Base-by-base conservation (phyloP, 2,888 invertebrate species). In the Scaeva pyrastri region DNA sequence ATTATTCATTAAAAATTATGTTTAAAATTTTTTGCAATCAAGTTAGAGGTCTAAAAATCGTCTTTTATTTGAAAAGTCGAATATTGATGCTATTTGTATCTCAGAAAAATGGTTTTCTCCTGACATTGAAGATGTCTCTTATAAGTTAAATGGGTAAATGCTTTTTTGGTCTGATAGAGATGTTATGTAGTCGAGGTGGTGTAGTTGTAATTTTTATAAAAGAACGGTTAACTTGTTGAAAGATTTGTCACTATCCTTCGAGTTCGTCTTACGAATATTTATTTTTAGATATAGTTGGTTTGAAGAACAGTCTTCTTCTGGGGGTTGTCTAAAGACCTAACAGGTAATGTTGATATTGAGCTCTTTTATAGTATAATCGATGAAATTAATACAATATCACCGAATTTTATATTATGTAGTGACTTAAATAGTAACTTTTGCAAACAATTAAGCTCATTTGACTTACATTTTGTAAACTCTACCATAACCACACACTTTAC, bases 131-230 rank as follows among this genome's bases (percentile, higher is more conserved):
- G 19, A 48, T 19, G 19, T 10, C 10, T 19, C 48, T 48, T 48
- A 48, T 48, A 48, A 48, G 10, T 11, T 48, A 8, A 48, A 19
- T 19, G 55, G 55, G 2, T 55, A n/a, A 14, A 55, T 12, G 6
- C 55, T 55, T 3, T 55, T 55, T 26, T 26, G 55, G 21, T 21
- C 55, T 10, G 55, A 55, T 55, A 55, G 55, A 55, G n/a, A n/a
- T n/a, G n/a, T n/a, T n/a, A n/a, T 55, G 55, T 23, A 55, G 26
- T 26, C 26, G 55, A 14, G 21, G 55, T 55, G 26, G 55, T 14
- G 55, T 23, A 14, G 55, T 55, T 55, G 55, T 26, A n/a, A 26
- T 55, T 55, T 55, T 6, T 55, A 23, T 55, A 21, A 23, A 14
- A 23, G 55, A n/a, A 12, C 26, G 26, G 2, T 55, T 55, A 26